phyloP scores from a whole-genome alignment of 1,140 invertebrate genomes.

The Platyscapa corneri region DNA sequence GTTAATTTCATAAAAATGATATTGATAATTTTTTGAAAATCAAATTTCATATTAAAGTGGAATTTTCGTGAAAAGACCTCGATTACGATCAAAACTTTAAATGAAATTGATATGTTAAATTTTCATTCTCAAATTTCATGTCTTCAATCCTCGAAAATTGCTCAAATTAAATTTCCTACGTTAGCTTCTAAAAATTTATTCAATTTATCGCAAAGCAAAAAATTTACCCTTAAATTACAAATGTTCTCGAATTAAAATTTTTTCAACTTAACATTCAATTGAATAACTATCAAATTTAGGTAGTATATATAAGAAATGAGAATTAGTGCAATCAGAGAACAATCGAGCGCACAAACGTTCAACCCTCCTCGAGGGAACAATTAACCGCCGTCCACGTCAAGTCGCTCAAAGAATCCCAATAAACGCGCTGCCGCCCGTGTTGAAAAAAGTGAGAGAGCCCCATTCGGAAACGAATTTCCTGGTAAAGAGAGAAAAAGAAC shows the following conservation, averaged over 20 bases:
- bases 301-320: constrained; percentile 33
- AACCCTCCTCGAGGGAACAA: constrained; percentile 52
- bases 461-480: constrained; percentile 49
- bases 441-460: neutral
- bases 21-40: neutral
- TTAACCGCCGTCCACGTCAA: constrained; percentile 54
- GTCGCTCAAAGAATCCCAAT: constrained; percentile 54
- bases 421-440: constrained; percentile 24
- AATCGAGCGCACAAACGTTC: constrained; percentile 5
- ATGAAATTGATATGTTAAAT: neutral
- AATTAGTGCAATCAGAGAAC: constrained; percentile 51
- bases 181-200: neutral
- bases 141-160: neutral
- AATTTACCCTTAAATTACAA: neutral
- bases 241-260: neutral
- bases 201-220: neutral
- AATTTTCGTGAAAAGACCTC: neutral
- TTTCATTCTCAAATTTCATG: neutral
- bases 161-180: neutral
- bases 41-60: neutral
- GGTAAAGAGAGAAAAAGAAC: constrained; percentile 24
- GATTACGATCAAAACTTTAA: neutral
- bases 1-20: neutral
- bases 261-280: constrained; percentile 25
- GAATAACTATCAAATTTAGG: constrained; percentile 4